Percentiles rank a stretch among this genome's conserved stretches.
phyloP scores from a whole-genome alignment of 2,888 invertebrate species.

The Aleiodes leptofemur region DNA sequence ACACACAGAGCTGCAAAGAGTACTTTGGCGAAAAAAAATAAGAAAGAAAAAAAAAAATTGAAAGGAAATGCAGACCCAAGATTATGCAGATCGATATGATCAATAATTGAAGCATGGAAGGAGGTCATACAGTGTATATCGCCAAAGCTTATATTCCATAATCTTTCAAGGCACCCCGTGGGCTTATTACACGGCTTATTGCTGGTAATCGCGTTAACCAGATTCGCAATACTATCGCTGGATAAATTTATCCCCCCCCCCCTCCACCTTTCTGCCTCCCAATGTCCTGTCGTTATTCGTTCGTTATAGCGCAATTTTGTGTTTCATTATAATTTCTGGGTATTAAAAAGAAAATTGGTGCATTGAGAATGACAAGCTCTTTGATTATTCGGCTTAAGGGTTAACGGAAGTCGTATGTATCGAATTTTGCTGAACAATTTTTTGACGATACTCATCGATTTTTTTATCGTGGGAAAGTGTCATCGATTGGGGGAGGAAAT shows the following conservation, averaged over 20 bases:
- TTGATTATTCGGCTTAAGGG: too few species aligned
- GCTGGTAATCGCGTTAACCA: conserved; percentile 63
- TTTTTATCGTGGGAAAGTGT: too few species aligned
- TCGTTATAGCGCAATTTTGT: too few species aligned
- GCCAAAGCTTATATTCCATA: conserved; percentile 56
- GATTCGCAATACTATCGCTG: not conserved
- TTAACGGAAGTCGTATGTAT: too few species aligned
- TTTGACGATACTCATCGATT: too few species aligned
- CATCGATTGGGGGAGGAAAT: too few species aligned
- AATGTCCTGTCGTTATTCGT: too few species aligned
- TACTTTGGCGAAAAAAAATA: not conserved
- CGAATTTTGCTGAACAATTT: too few species aligned
- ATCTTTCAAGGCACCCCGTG: conserved; percentile 58
- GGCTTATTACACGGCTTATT: conserved; percentile 60
- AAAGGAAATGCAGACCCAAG: not conserved
- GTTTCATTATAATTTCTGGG: not conserved
- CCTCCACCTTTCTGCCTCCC: too few species aligned
- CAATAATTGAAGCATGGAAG: conserved; percentile 60
- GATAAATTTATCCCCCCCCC: too few species aligned
- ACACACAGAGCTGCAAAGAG: not conserved
- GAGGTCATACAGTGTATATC: conserved; percentile 55
- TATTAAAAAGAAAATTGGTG: not conserved
- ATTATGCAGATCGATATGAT: conserved; percentile 53
- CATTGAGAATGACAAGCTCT: too few species aligned
- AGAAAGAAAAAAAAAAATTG: not conserved